Evolutionary conservation across 1,140 invertebrate genomes (phyloP).

Genomic region (Brachionus asplanchnoidis): DNA sequence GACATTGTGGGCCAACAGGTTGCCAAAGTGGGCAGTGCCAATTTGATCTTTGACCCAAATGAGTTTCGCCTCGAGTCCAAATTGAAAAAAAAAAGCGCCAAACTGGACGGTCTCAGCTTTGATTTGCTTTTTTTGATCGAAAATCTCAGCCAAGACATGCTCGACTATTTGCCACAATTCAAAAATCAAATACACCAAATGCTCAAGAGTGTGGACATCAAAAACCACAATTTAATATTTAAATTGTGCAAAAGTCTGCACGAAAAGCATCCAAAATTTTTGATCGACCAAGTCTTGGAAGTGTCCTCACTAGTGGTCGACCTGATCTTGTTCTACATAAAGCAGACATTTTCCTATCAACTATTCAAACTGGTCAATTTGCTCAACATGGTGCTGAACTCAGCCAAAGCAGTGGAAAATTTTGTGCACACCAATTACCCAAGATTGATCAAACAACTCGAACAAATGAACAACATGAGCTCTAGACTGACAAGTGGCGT

Average conservation of each 20-base stretch:
- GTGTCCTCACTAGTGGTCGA: neutral
- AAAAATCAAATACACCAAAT: neutral
- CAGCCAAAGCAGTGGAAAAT: neutral
- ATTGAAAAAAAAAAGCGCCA: neutral
- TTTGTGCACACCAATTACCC: neutral
- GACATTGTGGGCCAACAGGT: neutral
- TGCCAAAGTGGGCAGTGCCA: neutral
- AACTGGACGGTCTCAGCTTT: neutral
- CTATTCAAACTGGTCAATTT: neutral
- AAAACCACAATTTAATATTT: neutral
- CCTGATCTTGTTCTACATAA: neutral
- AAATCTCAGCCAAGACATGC: neutral
- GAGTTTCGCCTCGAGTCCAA: neutral
- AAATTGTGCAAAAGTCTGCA: constrained; percentile 8
- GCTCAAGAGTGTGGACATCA: neutral
- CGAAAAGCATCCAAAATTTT: neutral
- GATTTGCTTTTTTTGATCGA: neutral
- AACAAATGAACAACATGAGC: neutral
- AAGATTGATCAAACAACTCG: neutral
- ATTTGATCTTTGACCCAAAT: neutral
- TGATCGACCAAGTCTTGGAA: neutral
- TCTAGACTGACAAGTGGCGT: neutral
- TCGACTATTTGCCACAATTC: neutral
- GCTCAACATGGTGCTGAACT: neutral
- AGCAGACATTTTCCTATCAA: neutral